Evolutionary conservation across 2,797 vertebrate genomes (phyloP).

Genomic region (Cuculus canorus): DNA sequence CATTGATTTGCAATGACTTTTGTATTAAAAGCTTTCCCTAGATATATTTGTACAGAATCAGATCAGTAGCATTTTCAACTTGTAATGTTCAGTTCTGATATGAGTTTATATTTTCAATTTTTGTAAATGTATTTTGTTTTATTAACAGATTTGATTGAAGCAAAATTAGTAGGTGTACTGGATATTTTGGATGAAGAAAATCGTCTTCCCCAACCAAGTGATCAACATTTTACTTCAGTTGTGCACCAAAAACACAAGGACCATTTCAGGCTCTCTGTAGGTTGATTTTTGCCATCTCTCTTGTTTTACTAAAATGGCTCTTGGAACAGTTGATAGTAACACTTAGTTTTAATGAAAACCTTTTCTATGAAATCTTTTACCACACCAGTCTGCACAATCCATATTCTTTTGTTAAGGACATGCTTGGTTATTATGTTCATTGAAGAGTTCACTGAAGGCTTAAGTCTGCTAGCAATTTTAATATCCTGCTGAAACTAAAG

Average conservation of each 20-base stretch:
- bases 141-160: conserved; percentile 93
- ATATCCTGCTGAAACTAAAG: conserved; percentile 27
- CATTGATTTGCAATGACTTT: not conserved
- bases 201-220: conserved; percentile 93
- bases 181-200: conserved; percentile 99
- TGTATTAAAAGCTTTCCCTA: not conserved
- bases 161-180: conserved; percentile 90
- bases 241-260: conserved; percentile 95
- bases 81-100: not conserved
- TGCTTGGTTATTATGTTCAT: conserved; percentile 1
- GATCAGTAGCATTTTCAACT: not conserved
- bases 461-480: not conserved
- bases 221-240: conserved; percentile 93
- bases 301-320: conserved; percentile 16
- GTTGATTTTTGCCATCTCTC: conserved; percentile 54
- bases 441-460: not conserved
- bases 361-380: not conserved
- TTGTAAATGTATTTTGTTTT: not conserved
- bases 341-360: conserved; percentile 3
- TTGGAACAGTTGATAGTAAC: not conserved
- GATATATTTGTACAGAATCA: not conserved
- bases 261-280: conserved; percentile 94
- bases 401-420: not conserved
- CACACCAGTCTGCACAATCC: not conserved
- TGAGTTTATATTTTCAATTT: not conserved